Percentiles rank a stretch among this genome's conserved stretches.
These are phyloP conservation scores for Ammodytes marinus DNA, from an alignment of 2,113 vertebrate genomes.

Conservation along the genomic window DNA sequence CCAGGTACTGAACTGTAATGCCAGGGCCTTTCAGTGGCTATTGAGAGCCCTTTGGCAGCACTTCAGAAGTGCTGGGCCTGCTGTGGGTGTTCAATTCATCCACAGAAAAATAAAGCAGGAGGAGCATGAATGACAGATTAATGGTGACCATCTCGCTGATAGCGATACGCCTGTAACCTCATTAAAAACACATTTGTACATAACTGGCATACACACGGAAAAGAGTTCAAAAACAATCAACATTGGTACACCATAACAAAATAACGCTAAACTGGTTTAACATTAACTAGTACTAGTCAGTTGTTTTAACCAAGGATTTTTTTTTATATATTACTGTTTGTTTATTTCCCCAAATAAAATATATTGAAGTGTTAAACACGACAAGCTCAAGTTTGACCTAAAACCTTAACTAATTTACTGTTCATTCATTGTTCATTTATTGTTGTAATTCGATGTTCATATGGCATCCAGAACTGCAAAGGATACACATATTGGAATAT, in stretches of 20 bases:
- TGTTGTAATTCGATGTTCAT: not conserved
- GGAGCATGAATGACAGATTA: constrained; percentile 39
- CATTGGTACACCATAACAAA: not conserved
- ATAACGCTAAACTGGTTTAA: not conserved
- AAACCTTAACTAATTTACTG: not conserved
- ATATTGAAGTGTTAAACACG: not conserved
- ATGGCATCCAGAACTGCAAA: not conserved
- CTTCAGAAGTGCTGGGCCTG: constrained; percentile 51
- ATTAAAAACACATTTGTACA: constrained; percentile 9
- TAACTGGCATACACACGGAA: not conserved
- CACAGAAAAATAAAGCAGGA: constrained; percentile 42
- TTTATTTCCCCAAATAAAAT: not conserved
- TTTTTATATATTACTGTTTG: not conserved
- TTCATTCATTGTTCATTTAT: too few species aligned
- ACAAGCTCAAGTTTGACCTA: not conserved
- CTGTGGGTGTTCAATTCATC: constrained; percentile 47
- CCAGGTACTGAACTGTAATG: constrained; percentile 70
- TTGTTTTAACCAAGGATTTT: not conserved
- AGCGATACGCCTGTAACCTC: not conserved
- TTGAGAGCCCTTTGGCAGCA: constrained; percentile 68
- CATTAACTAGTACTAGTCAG: not conserved
- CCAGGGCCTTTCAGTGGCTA: constrained; percentile 66
- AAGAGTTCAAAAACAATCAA: not conserved
- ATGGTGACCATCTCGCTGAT: constrained; percentile 21
- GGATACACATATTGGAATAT: not conserved